Base-by-base conservation (phyloP, 2,113 vertebrate species). In the Terrapene triunguis region DNA sequence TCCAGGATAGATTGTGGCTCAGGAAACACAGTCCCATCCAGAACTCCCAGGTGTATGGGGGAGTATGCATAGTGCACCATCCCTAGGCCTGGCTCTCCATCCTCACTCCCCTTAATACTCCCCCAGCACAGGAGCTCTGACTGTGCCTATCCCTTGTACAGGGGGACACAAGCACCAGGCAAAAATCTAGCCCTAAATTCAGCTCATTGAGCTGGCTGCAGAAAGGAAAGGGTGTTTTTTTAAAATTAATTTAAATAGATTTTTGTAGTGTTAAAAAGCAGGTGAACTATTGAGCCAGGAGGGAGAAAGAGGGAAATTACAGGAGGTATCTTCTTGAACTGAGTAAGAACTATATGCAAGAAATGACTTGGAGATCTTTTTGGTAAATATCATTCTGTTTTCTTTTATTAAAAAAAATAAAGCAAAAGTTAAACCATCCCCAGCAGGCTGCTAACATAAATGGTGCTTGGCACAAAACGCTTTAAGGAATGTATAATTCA, bases 301-400 rank as follows among this genome's bases (percentile, higher is more conserved):
- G 47, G 85, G 83, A 10, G 32, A 14, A 21, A 2, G 24, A 88
- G 87, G 44, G 10, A 86, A 90, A 25, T 32, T 50, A 82, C 38
- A 48, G 11, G 44, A 11, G 32, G 48, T 57, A 42, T 42, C n/a
- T 32, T 62, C 42, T 47, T 62, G 27, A 10, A 48, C 6, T 57
- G 55, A 2, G 2, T 22, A 38, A 0, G 0, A 82, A 27, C 24
- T 59, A 25, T 11, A 35, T n/a, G 1, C 35, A 69, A 69, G 1
- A 8, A 86, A 42, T 59, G 83, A 17, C 0, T 5, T 3, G 32
- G 14, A 29, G 51, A 21, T 1, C 42, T 78, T 78, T 82, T 2
- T 25, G 25, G 12, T 11, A 92, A 85, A 72, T 24, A 3, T 35
- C 94, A 89, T n/a, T 22, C 44, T 21, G 42, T 22, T 54, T 83